These are phyloP conservation scores for Hirundo rustica DNA, from an alignment of 2,797 vertebrate genomes.

Conservation along the genomic window DNA sequence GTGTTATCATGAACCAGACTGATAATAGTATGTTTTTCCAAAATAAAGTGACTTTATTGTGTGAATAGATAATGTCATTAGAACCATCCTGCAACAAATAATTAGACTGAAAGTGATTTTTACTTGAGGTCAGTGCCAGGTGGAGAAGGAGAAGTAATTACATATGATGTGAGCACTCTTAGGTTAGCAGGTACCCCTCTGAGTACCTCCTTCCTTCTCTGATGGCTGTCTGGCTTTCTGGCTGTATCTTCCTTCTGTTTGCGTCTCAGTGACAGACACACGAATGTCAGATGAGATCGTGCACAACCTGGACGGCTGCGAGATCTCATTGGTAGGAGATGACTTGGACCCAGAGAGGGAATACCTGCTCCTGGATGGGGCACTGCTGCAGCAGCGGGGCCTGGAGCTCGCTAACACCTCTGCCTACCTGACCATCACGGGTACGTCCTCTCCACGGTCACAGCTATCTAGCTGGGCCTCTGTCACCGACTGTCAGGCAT, in stretches of 20 bases:
- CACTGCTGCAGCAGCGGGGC: constrained; percentile 88
- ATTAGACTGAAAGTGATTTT: background rate
- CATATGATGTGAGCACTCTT: background rate
- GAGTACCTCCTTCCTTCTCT: background rate
- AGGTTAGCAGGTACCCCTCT: background rate
- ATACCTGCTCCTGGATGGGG: constrained; percentile 89
- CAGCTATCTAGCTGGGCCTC: background rate
- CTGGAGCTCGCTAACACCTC: constrained; percentile 95
- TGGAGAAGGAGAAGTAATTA: background rate
- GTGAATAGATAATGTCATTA: background rate
- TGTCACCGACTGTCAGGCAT: background rate
- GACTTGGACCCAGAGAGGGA: constrained; percentile 92
- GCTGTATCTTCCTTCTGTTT: background rate
- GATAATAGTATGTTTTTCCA: constrained; percentile 7
- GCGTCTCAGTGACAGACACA: constrained; percentile 76
- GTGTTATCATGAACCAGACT: background rate
- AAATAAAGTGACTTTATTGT: constrained; percentile 22
- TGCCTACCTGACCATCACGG: constrained; percentile 91
- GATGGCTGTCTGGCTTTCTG: background rate
- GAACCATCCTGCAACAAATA: background rate
- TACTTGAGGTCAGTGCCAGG: background rate
- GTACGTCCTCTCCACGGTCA: constrained; percentile 50
- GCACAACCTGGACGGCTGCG: constrained; percentile 95
- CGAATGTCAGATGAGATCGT: constrained; percentile 98
- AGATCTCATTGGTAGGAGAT: constrained; percentile 92